Evolutionary conservation across 2,797 vertebrate species (phyloP).

Genomic region (Gallinago solitaria): DNA sequence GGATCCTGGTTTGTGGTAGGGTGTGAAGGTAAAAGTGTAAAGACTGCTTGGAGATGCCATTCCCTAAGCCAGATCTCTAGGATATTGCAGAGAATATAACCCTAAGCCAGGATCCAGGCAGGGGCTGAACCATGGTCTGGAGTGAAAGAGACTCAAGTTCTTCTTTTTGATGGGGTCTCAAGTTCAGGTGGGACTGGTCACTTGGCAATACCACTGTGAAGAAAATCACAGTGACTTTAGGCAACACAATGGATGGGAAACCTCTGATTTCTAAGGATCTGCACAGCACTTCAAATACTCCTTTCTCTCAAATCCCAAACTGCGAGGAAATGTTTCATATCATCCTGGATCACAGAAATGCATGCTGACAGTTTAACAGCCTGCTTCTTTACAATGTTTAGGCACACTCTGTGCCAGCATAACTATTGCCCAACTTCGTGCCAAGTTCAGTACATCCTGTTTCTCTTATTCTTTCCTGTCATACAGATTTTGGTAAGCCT

Average conservation of each 20-base stretch:
- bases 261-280: background rate
- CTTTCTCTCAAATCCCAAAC: background rate
- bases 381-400: background rate
- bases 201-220: background rate
- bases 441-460: background rate
- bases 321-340: background rate
- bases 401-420: background rate
- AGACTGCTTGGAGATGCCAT: background rate
- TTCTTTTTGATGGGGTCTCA: background rate
- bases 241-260: background rate
- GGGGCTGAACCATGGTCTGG: background rate
- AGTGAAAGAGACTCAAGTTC: background rate
- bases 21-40: background rate
- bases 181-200: background rate
- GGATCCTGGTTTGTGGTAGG: background rate
- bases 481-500: constrained; percentile 7
- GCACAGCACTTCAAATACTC: background rate
- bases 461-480: constrained; percentile 21
- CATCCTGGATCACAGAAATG: background rate
- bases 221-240: background rate
- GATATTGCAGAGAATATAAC: background rate
- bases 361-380: constrained; percentile 24
- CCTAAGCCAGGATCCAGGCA: background rate
- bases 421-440: background rate
- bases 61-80: background rate